These are phyloP conservation scores for Pelobates cultripes DNA, from an alignment of 2,797 vertebrate genomes.

Conservation along the genomic window DNA sequence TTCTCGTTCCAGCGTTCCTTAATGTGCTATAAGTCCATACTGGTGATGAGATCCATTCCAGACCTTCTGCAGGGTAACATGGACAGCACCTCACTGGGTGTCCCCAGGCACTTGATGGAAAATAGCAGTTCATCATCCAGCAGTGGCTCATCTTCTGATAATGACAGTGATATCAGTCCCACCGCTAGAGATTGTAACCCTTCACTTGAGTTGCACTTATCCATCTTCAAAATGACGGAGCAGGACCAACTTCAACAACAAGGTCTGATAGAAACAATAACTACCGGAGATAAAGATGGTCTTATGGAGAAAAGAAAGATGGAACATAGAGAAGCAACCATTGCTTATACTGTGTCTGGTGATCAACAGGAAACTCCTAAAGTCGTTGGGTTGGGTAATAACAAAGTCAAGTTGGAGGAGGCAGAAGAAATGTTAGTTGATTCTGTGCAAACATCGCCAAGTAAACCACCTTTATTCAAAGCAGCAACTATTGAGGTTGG, in stretches of 20 bases:
- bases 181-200: conserved; percentile 67
- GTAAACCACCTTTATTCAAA: conserved; percentile 40
- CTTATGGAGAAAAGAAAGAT: conserved; percentile 54
- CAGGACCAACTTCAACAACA: conserved; percentile 43
- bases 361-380: conserved; percentile 45
- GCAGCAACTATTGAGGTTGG: conserved; percentile 50
- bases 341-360: conserved; percentile 6
- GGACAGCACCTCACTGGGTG: conserved; percentile 80
- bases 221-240: conserved; percentile 51
- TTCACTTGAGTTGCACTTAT: conserved; percentile 68
- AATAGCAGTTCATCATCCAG: conserved; percentile 83
- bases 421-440: neutral
- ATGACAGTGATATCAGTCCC: conserved; percentile 74
- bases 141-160: conserved; percentile 90
- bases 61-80: conserved; percentile 86
- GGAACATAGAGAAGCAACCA: conserved; percentile 56
- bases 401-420: neutral
- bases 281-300: conserved; percentile 27
- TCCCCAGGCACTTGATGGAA: conserved; percentile 80
- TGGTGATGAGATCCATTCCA: conserved; percentile 87
- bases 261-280: neutral
- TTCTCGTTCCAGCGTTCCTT: conserved; percentile 81
- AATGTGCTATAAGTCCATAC: conserved; percentile 90
- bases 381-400: conserved; percentile 29
- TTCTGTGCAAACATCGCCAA: neutral